Conservation (phyloP, 2,797 vertebrate species). For the Coilia nasus region DNA sequence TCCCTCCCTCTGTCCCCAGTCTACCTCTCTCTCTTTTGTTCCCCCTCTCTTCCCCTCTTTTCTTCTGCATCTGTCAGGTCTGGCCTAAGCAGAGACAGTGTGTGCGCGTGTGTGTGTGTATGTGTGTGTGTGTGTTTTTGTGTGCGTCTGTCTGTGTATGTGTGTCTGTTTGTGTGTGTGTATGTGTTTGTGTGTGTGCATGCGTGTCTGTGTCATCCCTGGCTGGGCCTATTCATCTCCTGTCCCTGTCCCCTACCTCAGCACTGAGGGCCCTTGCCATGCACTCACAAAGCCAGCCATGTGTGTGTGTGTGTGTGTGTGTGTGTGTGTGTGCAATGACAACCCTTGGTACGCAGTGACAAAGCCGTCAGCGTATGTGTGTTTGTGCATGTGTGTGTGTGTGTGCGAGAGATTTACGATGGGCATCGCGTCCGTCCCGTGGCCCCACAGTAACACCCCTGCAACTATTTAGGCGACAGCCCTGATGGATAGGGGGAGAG, state of each 20-base stretch:
- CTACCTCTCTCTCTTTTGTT: background rate
- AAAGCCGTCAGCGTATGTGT: background rate
- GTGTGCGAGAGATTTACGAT: constrained; percentile 31
- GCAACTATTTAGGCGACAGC: background rate
- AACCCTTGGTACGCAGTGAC: too few species aligned
- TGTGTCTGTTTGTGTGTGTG: background rate
- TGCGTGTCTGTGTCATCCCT: too few species aligned
- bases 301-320: constrained; percentile 12
- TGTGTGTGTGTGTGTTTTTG: background rate
- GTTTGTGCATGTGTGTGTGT: background rate
- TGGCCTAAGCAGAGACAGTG: background rate
- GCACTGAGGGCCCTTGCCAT: too few species aligned
- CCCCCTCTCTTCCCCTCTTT: background rate
- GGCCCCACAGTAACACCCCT: background rate
- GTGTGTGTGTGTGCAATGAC: constrained; percentile 16
- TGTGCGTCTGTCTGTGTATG: background rate
- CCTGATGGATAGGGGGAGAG: background rate
- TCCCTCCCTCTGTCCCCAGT: background rate
- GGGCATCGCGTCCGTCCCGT: constrained; percentile 26
- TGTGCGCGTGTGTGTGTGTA: background rate
- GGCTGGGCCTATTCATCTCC: too few species aligned
- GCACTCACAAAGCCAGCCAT: too few species aligned
- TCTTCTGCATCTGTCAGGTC: background rate
- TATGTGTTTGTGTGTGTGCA: background rate
- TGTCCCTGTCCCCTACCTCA: too few species aligned